These are phyloP conservation scores for Bellardia bayeri DNA, from an alignment of 2,888 invertebrate genomes.

Conservation along the genomic window DNA sequence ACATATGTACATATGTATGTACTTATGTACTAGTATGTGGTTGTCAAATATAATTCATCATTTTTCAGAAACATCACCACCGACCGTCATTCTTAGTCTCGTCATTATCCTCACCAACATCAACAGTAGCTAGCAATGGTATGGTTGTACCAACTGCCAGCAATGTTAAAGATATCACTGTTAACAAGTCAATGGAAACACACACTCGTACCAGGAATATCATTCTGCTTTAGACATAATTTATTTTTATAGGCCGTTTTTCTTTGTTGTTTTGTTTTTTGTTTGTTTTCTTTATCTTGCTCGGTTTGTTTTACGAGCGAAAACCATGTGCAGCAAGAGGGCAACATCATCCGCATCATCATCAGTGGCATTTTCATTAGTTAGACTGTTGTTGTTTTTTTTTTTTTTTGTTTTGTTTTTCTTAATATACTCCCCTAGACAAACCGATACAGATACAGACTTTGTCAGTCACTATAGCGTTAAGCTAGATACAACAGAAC, in stretches of 20 bases:
- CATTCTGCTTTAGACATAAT: conserved; percentile 9
- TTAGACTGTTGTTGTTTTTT: conserved; percentile 20
- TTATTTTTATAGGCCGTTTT: conserved; percentile 65
- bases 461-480: conserved; percentile 10
- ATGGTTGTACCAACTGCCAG: conserved; percentile 53
- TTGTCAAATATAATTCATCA: conserved; percentile 72
- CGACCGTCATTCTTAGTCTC: conserved; percentile 3
- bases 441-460: neutral
- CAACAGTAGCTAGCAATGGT: conserved; percentile 8
- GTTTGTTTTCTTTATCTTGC: conserved; percentile 44
- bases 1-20: neutral
- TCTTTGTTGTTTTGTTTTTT: conserved; percentile 24
- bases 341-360: conserved; percentile 24
- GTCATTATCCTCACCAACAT: conserved; percentile 22
- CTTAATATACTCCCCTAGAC: conserved; percentile 37
- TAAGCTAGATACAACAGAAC: neutral
- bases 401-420: neutral
- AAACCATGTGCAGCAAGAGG: conserved; percentile 35
- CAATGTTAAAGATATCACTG: conserved; percentile 60
- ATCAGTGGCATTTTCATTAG: conserved; percentile 64
- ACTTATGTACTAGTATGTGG: neutral
- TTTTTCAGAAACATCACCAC: conserved; percentile 59
- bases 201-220: conserved; percentile 4
- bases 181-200: conserved; percentile 65
- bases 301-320: conserved; percentile 42